Percentiles rank a stretch among this genome's conserved stretches.
Evolutionary conservation across 2,113 vertebrate genomes (phyloP).

Genomic region (Nannobrachium achirus): DNA sequence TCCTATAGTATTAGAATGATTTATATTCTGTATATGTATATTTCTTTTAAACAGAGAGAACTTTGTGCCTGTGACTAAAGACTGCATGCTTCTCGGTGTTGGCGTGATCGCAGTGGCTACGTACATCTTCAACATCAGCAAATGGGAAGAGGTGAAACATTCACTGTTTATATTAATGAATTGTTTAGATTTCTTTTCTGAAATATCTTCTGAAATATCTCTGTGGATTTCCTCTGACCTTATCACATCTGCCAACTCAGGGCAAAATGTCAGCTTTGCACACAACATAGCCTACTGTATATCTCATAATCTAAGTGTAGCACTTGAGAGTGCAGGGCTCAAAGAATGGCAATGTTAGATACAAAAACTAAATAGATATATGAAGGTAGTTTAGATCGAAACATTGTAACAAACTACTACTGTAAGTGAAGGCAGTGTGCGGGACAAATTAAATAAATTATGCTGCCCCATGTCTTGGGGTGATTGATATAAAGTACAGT

Average conservation of each 20-base stretch:
- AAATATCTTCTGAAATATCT: neutral
- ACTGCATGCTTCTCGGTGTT: conserved; percentile 91
- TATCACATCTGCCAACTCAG: neutral
- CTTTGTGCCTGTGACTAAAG: conserved; percentile 90
- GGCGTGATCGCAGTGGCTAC: conserved; percentile 86
- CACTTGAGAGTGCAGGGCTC: no score
- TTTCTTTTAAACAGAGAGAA: conserved; percentile 78
- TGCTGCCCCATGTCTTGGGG: no score
- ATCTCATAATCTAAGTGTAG: neutral
- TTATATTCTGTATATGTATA: no score
- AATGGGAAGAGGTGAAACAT: conserved; percentile 85
- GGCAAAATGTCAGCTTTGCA: neutral
- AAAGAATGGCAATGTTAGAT: no score
- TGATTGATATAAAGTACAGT: no score
- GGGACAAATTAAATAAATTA: no score
- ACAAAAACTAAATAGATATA: no score
- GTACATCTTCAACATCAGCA: conserved; percentile 79
- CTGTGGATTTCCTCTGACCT: neutral
- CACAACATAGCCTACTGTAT: neutral
- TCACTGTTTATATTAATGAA: neutral
- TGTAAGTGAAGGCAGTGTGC: no score
- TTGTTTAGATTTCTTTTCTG: neutral
- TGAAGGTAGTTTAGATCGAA: no score
- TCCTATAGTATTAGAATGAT: no score
- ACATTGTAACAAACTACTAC: no score